Percentiles rank a stretch among this genome's conserved stretches.
These are phyloP conservation scores for Reticulitermes speratus DNA, from an alignment of 1,140 invertebrate species.

Conservation along the genomic window DNA sequence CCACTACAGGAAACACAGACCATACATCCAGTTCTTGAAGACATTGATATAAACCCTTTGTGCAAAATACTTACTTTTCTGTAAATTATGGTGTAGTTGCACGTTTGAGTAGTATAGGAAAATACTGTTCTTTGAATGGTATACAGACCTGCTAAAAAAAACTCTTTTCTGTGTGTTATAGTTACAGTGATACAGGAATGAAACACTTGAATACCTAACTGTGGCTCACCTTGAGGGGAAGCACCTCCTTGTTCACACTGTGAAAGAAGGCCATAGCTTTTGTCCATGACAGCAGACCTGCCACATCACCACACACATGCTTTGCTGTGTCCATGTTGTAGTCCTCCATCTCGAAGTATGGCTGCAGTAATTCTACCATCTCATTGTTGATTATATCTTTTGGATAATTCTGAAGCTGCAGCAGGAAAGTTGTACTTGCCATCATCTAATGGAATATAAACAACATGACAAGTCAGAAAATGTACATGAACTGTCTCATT, in stretches of 20 bases:
- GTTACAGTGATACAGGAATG: too few species aligned
- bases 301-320: conserved; percentile 94
- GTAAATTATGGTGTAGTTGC: too few species aligned
- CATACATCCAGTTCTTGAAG: too few species aligned
- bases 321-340: conserved; percentile 96
- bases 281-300: conserved; percentile 94
- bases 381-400: conserved; percentile 98
- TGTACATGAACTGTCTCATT: conserved; percentile 24
- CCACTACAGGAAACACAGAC: too few species aligned
- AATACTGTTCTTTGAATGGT: too few species aligned
- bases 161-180: too few species aligned
- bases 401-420: conserved; percentile 91
- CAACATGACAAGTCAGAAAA: neutral
- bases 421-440: conserved; percentile 92
- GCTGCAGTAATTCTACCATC: conserved; percentile 88
- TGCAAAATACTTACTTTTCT: too few species aligned
- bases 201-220: too few species aligned
- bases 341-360: conserved; percentile 92
- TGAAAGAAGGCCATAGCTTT: conserved; percentile 97
- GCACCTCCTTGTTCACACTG: conserved; percentile 93
- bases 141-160: too few species aligned
- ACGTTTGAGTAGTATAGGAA: too few species aligned
- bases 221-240: conserved; percentile 75
- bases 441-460: conserved; percentile 69
- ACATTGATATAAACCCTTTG: too few species aligned